A percentile compares a stretch with the other conserved stretches of the same genome.
Evolutionary conservation across 2,888 invertebrate species (phyloP).

Genomic region (Druceiella hillmani): DNA sequence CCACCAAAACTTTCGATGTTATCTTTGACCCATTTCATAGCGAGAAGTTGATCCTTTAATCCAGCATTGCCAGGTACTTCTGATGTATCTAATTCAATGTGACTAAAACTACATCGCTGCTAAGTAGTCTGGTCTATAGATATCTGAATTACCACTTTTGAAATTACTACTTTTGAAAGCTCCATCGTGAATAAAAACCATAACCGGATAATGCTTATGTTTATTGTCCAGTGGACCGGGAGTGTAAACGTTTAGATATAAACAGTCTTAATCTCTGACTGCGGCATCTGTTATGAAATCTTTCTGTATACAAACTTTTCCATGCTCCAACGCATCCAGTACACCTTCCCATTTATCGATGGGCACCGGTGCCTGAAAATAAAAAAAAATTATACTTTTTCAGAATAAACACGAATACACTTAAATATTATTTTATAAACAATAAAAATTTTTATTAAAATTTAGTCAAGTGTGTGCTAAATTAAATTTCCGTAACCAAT

Average conservation of each 20-base stretch:
- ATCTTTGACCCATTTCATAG: constrained; percentile 1
- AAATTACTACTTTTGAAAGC: not conserved
- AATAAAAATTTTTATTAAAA: too few relatives aligned
- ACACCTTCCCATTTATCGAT: not conserved
- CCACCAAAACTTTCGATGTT: constrained; percentile 4
- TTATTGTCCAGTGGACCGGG: not conserved
- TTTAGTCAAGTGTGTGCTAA: too few relatives aligned
- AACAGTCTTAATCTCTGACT: constrained; percentile 3
- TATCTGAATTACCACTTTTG: constrained; percentile 1
- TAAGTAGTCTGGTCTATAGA: not conserved
- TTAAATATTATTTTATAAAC: too few relatives aligned
- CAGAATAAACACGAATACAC: too few relatives aligned
- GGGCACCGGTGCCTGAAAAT: not conserved
- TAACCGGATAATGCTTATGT: not conserved
- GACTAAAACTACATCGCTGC: too few relatives aligned
- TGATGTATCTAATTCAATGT: too few relatives aligned
- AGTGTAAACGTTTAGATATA: constrained; percentile 3
- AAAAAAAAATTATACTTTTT: too few relatives aligned
- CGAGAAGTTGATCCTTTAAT: constrained; percentile 1
- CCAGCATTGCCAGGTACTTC: constrained; percentile 1
- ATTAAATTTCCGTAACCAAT: too few relatives aligned
- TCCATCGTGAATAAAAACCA: not conserved
- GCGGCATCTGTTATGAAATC: not conserved
- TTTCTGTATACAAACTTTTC: not conserved
- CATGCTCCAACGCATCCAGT: constrained; percentile 1